Conservation (phyloP, 1,140 invertebrate species). For the Hyles euphorbiae region DNA sequence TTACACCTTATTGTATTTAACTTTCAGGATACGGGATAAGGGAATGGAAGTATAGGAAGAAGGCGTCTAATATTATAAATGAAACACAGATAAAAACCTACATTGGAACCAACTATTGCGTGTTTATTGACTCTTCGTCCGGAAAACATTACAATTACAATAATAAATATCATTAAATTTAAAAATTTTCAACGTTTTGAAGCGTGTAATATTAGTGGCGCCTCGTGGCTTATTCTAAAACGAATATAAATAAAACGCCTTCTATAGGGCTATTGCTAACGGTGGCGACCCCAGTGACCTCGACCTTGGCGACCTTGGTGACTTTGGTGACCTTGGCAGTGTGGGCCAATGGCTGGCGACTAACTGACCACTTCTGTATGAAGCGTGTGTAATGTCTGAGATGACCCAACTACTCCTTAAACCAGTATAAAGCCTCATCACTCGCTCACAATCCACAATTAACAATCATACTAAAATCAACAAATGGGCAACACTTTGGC, state of each 20-base stretch:
- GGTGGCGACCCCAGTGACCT: slow-evolving; percentile 18
- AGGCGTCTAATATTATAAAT: slow-evolving; percentile 12
- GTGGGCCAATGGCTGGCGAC: slow-evolving; percentile 18
- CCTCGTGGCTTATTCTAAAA: slow-evolving; percentile 71
- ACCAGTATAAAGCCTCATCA: too few relatives aligned
- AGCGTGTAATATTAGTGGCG: slow-evolving; percentile 65
- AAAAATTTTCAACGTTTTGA: slow-evolving; percentile 44
- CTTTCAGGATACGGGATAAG: not conserved
- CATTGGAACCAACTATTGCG: slow-evolving; percentile 73
- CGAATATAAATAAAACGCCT: slow-evolving; percentile 71
- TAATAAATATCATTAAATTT: slow-evolving; percentile 63
- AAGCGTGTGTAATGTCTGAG: not conserved
- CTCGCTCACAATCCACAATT: too few relatives aligned
- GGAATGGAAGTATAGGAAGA: slow-evolving; percentile 2
- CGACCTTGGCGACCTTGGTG: slow-evolving; percentile 11
- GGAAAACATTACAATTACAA: slow-evolving; percentile 67
- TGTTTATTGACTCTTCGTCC: slow-evolving; percentile 72
- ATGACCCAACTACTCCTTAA: not conserved
- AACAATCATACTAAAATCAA: too few relatives aligned
- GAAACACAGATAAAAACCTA: slow-evolving; percentile 49
- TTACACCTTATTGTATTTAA: too few relatives aligned
- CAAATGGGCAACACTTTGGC: too few relatives aligned
- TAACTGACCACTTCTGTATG: slow-evolving; percentile 12
- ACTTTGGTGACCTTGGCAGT: slow-evolving; percentile 14
- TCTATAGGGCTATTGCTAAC: slow-evolving; percentile 69